These are phyloP conservation scores for Latheticus oryzae DNA, from an alignment of 2,888 invertebrate species.

Conservation along the genomic window DNA sequence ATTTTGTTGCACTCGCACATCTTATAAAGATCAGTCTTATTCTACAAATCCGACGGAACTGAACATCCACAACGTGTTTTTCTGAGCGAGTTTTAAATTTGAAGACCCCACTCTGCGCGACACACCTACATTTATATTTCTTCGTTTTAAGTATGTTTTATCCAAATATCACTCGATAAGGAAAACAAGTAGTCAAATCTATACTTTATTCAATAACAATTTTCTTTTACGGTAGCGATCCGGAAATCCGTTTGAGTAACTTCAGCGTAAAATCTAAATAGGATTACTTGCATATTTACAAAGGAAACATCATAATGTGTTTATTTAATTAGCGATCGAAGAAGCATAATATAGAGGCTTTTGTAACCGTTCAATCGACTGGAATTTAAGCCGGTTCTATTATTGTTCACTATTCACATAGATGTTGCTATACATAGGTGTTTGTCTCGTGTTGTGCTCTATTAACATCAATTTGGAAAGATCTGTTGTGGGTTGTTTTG, in stretches of 20 bases:
- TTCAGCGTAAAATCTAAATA: too few species aligned
- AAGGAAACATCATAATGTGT: constrained; percentile 5
- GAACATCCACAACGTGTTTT: constrained; percentile 14
- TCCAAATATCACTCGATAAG: too few species aligned
- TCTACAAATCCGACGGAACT: constrained; percentile 10
- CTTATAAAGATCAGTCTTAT: constrained; percentile 6
- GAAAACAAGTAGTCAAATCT: too few species aligned
- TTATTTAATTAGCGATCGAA: constrained; percentile 1
- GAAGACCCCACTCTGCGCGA: constrained; percentile 27
- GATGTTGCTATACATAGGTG: not conserved
- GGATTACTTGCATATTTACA: constrained; percentile 8
- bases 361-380: constrained; percentile 27
- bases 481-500: not conserved
- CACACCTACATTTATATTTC: constrained; percentile 17
- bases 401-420: constrained; percentile 15
- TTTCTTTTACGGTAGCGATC: too few species aligned
- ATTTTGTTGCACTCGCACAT: constrained; percentile 9
- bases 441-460: not conserved
- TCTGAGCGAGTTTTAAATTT: constrained; percentile 11
- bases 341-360: constrained; percentile 8
- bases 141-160: too few species aligned
- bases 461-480: not conserved
- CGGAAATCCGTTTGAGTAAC: too few species aligned
- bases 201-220: too few species aligned
- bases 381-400: constrained; percentile 32